phyloP scores from a whole-genome alignment of 2,888 invertebrate species.

The Argyra leucocephala region DNA sequence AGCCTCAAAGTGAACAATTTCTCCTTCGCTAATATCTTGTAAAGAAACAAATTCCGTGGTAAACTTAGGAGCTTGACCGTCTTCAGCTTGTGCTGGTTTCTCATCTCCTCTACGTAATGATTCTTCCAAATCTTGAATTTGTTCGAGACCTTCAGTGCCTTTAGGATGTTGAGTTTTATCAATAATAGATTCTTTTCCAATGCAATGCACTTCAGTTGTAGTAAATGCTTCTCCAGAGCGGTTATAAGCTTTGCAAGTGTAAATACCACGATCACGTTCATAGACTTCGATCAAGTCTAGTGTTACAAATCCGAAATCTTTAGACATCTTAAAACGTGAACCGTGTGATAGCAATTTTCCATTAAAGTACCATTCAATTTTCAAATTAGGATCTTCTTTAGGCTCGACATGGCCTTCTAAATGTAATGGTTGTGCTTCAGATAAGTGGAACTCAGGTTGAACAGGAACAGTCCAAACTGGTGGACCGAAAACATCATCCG shows the following conservation, averaged over 20 bases:
- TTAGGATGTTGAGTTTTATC: constrained; percentile 89
- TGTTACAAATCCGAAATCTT: constrained; percentile 94
- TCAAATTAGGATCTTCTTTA: constrained; percentile 80
- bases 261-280: constrained; percentile 87
- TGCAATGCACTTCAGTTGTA: constrained; percentile 77
- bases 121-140: constrained; percentile 83
- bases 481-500: constrained; percentile 70
- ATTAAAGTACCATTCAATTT: constrained; percentile 90
- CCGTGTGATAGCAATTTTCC: constrained; percentile 79
- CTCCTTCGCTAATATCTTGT: constrained; percentile 80
- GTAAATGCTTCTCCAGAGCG: constrained; percentile 85
- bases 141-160: constrained; percentile 84
- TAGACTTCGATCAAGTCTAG: constrained; percentile 86
- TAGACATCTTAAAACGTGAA: constrained; percentile 82
- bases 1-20: constrained; percentile 96
- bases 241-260: constrained; percentile 84
- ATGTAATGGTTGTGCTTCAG: constrained; percentile 77
- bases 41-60: constrained; percentile 78
- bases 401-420: constrained; percentile 93
- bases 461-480: constrained; percentile 80
- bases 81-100: constrained; percentile 59
- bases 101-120: constrained; percentile 65
- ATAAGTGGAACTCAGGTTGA: constrained; percentile 66
- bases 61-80: constrained; percentile 77
- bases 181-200: constrained; percentile 70